Evolutionary conservation across 2,797 vertebrate genomes (phyloP).

Genomic region (Clamator glandarius): DNA sequence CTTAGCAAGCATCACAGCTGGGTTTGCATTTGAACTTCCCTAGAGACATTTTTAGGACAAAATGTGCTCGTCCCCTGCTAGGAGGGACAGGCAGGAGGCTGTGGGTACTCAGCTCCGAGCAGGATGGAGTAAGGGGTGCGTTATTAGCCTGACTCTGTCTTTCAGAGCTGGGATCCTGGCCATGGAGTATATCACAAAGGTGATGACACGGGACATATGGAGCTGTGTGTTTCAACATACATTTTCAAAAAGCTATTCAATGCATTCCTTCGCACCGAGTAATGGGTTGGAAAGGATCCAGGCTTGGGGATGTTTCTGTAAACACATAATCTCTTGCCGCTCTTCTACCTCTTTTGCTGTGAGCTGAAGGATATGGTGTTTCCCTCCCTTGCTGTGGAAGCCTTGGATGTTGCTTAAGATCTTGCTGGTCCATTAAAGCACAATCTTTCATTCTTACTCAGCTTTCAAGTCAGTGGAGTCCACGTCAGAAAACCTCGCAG

Average conservation of each 20-base stretch:
- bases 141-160: background rate
- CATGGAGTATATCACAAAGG: background rate
- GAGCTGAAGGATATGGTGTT: slow-evolving; percentile 14
- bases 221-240: slow-evolving; percentile 20
- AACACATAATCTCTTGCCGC: slow-evolving; percentile 2
- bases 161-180: fast-evolving
- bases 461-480: background rate
- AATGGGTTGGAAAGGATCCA: slow-evolving; percentile 45
- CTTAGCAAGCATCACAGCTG: background rate
- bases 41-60: background rate
- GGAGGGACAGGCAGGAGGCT: background rate
- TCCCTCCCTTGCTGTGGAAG: background rate
- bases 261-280: slow-evolving; percentile 39
- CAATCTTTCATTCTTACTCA: background rate
- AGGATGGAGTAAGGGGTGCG: fast-evolving
- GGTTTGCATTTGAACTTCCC: background rate
- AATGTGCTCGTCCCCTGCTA: fast-evolving
- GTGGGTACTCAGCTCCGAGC: background rate
- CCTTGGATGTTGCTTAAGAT: background rate
- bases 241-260: background rate
- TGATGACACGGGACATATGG: slow-evolving; percentile 14
- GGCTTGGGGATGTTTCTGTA: slow-evolving; percentile 36
- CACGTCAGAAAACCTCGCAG: background rate
- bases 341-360: background rate
- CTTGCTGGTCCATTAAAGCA: background rate